Percentiles rank a stretch among this genome's conserved stretches.
These are phyloP conservation scores for Chelonoidis abingdonii DNA, from an alignment of 2,113 vertebrate species.

Conservation along the genomic window DNA sequence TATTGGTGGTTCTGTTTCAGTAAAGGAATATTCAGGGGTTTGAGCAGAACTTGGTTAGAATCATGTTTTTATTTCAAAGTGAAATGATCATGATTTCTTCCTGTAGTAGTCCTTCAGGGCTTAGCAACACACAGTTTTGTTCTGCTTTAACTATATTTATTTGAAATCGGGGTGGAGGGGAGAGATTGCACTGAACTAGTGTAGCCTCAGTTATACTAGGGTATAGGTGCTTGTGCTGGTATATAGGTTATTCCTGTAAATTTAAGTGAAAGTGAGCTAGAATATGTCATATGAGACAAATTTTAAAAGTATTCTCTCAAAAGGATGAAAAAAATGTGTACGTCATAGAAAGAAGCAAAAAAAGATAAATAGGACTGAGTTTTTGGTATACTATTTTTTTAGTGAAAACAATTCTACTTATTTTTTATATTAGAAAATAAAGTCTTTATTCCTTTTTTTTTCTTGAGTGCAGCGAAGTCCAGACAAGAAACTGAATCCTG, in stretches of 20 bases:
- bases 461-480: neutral
- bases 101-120: neutral
- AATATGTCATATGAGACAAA: neutral
- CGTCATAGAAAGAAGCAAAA: no score
- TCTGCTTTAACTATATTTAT: neutral
- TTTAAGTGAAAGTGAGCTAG: neutral
- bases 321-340: neutral
- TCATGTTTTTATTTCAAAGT: neutral
- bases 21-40: neutral
- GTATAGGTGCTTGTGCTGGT: neutral
- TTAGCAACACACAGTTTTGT: neutral
- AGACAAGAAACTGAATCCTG: neutral
- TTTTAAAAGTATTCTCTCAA: neutral
- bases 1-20: neutral
- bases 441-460: neutral
- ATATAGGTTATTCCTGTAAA: neutral
- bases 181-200: no score
- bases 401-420: neutral
- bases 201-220: neutral
- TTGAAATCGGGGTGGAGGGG: no score
- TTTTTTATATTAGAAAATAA: neutral
- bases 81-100: neutral
- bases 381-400: neutral
- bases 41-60: neutral
- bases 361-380: neutral